Base-by-base conservation (phyloP, 2,797 vertebrate species). In the Vipera latastei region DNA sequence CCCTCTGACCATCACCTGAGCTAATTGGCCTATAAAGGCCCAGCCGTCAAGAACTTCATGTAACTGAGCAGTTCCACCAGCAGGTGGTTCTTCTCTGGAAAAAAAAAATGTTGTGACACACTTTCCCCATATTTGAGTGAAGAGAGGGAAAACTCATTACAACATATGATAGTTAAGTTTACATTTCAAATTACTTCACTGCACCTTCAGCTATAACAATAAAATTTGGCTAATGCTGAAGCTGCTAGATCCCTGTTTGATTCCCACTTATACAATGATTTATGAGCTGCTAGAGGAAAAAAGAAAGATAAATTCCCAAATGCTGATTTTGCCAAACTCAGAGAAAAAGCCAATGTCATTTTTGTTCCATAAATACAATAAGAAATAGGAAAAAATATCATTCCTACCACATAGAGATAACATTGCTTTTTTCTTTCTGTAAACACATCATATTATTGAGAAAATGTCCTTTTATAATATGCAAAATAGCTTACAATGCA, bases 391-490 rank as follows among this genome's bases (percentile, higher is more conserved):
- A 26, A 92, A 89, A 85, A 86, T 78, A 89, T 1, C 53, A 59
- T 69, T 25, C 60, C 53, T 32, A 63, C 18, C 63, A 32, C 38
- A 38, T 51, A 4, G 2, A 9, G 56, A 28, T 57, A 61, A 89
- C 9, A 88, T n/a, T 57, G 28, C 32, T 83, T 89, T n/a, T 48
- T 90, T 28, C 16, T 86, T 9, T 73, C 83, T 28, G 38, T 55
- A 91, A n/a, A 86, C 18, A 90, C 0, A 69, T 94, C 48, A 87
- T 86, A 83, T 94, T 6, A 3, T 90, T 92, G 88, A 60, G 28
- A 92, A 95, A 92, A 8, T 88, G 26, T 95, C 8, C 69, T 93
- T 94, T 91, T 8, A 90, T 94, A 53, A 48, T 51, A 86, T 59
- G 16, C 91, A 48, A 44, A 26, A 26, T 61, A 73, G 3, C 12